phyloP scores from a whole-genome alignment of 2,888 invertebrate species.

The Oithona nana region DNA sequence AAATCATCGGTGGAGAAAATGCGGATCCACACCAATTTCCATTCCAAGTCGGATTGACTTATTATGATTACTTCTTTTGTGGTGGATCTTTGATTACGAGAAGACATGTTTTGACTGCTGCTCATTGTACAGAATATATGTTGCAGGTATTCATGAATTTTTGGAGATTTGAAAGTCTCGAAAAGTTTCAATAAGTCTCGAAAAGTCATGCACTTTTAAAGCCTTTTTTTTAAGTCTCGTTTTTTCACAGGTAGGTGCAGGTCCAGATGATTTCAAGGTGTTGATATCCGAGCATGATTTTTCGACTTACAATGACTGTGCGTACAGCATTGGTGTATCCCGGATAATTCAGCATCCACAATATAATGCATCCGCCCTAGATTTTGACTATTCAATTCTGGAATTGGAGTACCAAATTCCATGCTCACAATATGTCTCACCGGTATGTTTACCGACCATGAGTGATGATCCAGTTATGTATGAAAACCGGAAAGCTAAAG shows the following conservation, averaged over 20 bases:
- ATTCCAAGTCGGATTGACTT: neutral
- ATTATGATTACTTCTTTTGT: neutral
- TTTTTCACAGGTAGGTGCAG: neutral
- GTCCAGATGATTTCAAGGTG: neutral
- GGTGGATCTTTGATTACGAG: neutral
- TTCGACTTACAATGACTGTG: neutral
- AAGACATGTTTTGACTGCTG: neutral
- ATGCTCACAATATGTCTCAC: neutral
- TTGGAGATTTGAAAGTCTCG: too few species aligned
- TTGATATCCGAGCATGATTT: neutral
- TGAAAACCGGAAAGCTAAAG: neutral
- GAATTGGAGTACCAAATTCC: neutral
- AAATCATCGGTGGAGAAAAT: neutral
- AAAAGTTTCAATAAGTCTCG: too few species aligned
- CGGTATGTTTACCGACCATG: neutral
- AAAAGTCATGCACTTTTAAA: too few species aligned
- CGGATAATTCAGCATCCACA: neutral
- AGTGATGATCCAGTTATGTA: neutral
- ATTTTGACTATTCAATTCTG: neutral
- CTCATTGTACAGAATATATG: neutral
- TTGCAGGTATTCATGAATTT: too few species aligned
- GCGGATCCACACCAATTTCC: neutral
- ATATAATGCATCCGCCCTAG: neutral
- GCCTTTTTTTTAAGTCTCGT: too few species aligned
- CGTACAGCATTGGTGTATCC: neutral